These are phyloP conservation scores for Camarhynchus parvulus DNA, from an alignment of 2,113 vertebrate species.

Conservation along the genomic window DNA sequence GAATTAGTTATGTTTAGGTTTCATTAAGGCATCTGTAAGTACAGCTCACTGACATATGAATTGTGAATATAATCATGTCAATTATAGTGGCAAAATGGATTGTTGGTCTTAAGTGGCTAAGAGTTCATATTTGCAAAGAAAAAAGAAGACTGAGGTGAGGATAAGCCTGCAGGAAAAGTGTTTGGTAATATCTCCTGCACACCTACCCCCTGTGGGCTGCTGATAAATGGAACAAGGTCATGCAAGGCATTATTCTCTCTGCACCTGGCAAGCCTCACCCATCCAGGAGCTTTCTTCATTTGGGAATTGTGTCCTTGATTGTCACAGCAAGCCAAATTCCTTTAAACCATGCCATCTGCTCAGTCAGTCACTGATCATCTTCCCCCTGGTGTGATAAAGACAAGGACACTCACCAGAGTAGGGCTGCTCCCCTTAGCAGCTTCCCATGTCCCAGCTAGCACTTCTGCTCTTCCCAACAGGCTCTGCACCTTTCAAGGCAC, in stretches of 20 bases:
- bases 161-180: neutral
- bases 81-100: neutral
- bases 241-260: neutral
- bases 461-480: neutral
- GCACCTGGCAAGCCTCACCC: neutral
- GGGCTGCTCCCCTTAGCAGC: neutral
- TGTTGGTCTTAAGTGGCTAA: neutral
- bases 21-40: neutral
- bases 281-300: neutral
- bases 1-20: neutral
- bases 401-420: neutral
- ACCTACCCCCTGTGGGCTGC: fast-evolving
- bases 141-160: neutral
- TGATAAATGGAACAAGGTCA: neutral
- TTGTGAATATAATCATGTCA: neutral
- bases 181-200: neutral
- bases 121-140: neutral
- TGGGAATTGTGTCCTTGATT: neutral
- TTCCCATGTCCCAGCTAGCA: neutral
- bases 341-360: neutral
- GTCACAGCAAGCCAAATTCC: neutral
- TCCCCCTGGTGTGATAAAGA: neutral
- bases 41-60: neutral
- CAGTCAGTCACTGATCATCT: neutral
- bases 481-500: neutral